Percentiles rank a stretch among this genome's conserved stretches.
Conservation (phyloP, 2,797 vertebrate species). For the Brachyalestes nurse region DNA sequence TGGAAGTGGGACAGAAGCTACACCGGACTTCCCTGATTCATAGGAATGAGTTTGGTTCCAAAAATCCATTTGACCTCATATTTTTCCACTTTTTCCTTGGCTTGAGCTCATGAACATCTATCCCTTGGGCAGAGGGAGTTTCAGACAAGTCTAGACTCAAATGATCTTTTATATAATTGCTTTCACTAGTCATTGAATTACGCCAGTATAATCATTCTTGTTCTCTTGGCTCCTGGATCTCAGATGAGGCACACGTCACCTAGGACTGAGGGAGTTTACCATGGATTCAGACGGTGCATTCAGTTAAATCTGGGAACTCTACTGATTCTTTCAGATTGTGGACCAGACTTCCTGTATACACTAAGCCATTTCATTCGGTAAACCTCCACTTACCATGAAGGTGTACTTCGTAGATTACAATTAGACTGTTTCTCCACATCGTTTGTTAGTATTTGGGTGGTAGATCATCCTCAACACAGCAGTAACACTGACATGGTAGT, state of each 20-base stretch:
- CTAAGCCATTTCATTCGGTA: too few relatives aligned
- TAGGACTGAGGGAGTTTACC: background rate
- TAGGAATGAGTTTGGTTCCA: constrained; percentile 4
- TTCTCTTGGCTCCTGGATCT: background rate
- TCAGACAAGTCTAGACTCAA: background rate
- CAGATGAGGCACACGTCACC: background rate
- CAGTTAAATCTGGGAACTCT: constrained; percentile 5
- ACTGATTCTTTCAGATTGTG: background rate
- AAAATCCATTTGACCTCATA: background rate
- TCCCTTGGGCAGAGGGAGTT: background rate
- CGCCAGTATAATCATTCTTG: background rate
- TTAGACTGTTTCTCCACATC: too few relatives aligned
- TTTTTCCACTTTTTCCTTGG: background rate
- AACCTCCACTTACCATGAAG: too few relatives aligned
- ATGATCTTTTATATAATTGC: background rate
- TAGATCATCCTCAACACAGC: too few relatives aligned
- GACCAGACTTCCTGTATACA: background rate
- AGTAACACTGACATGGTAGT: too few relatives aligned
- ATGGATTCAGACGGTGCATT: background rate
- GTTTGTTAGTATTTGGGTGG: too few relatives aligned
- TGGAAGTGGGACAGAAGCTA: constrained; percentile 1
- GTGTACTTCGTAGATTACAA: too few relatives aligned
- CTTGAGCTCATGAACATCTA: background rate
- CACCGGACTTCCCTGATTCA: background rate
- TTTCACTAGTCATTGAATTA: background rate